phyloP scores from a whole-genome alignment of 2,797 vertebrate genomes.

The Mallotus villosus region DNA sequence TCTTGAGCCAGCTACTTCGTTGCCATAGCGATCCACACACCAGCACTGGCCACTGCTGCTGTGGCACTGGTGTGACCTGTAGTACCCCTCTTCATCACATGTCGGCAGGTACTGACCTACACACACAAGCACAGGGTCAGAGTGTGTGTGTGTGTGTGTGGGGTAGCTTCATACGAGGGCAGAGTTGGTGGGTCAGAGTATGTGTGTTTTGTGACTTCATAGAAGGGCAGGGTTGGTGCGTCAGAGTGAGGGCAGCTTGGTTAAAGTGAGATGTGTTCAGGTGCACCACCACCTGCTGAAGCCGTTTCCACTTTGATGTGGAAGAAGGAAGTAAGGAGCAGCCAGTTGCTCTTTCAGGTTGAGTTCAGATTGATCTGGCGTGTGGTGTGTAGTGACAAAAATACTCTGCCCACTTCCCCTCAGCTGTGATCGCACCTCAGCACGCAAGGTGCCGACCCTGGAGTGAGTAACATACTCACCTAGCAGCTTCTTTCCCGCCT shows the following conservation, averaged over 20 bases:
- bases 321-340: background rate
- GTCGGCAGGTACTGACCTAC: conserved; percentile 82
- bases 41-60: conserved; percentile 85
- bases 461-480: conserved; percentile 57
- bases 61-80: conserved; percentile 86
- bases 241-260: no score
- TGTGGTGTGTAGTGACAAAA: background rate
- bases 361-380: background rate
- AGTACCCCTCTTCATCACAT: conserved; percentile 87
- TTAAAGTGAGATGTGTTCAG: no score
- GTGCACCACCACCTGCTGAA: no score
- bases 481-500: conserved; percentile 75
- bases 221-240: no score
- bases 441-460: background rate
- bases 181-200: background rate
- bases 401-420: background rate
- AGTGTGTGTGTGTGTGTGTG: background rate
- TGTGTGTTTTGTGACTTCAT: background rate
- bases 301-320: background rate
- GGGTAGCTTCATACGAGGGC: no score
- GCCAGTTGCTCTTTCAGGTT: background rate
- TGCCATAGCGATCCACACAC: conserved; percentile 91
- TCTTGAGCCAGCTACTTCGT: conserved; percentile 84
- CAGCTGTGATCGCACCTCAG: background rate
- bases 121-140: conserved; percentile 18